Evolutionary conservation across 2,797 vertebrate genomes (phyloP).

Genomic region (Malacoraja senta): DNA sequence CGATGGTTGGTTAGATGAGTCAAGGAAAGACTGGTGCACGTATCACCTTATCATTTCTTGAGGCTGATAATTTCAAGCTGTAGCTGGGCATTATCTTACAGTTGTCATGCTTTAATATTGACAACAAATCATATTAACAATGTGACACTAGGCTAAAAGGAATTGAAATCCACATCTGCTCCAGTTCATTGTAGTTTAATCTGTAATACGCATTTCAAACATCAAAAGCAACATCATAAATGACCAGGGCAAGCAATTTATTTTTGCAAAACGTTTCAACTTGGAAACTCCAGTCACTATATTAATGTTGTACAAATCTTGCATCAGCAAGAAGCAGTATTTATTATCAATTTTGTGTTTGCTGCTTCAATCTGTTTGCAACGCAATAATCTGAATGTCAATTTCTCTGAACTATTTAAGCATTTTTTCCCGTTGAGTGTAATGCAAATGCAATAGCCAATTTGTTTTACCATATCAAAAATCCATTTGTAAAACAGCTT

Average conservation of each 20-base stretch:
- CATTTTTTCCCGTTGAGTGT: conserved; percentile 55
- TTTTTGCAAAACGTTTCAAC: neutral
- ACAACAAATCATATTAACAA: conserved; percentile 23
- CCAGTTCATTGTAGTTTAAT: neutral
- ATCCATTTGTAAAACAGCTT: conserved; percentile 51
- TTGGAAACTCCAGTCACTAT: neutral
- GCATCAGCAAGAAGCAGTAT: conserved; percentile 58
- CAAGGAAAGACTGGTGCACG: neutral
- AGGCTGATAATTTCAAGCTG: conserved; percentile 32
- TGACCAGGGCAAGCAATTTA: neutral
- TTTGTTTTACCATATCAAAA: conserved; percentile 67
- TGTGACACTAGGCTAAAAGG: neutral
- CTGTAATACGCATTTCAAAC: neutral
- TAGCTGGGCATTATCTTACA: neutral
- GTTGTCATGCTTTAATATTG: neutral
- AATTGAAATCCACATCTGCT: neutral
- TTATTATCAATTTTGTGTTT: conserved; percentile 58
- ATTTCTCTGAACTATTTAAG: conserved; percentile 43
- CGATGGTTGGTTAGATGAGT: neutral
- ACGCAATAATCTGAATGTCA: conserved; percentile 42
- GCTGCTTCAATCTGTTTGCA: conserved; percentile 48
- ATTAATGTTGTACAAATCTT: conserved; percentile 45
- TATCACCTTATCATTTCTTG: neutral
- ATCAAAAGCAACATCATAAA: neutral
- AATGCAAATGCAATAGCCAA: conserved; percentile 58